Evolutionary conservation across 2,797 vertebrate genomes (phyloP).

Genomic region (Dipus sagitta): DNA sequence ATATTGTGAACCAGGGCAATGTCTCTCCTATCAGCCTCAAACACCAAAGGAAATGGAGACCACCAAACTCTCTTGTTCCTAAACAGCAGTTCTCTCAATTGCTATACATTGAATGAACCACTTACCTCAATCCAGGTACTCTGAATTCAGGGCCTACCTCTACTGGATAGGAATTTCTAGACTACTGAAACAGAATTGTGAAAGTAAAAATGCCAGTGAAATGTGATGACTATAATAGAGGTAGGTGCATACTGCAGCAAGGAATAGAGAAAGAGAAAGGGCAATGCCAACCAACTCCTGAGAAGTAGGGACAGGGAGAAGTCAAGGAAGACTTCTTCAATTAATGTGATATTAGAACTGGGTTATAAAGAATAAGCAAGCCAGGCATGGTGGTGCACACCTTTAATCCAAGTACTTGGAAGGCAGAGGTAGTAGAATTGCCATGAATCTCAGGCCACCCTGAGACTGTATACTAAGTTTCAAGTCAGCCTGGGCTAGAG

Average conservation of each 20-base stretch:
- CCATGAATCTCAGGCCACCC: no score
- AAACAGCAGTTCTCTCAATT: background rate
- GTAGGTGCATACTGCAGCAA: background rate
- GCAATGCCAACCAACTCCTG: background rate
- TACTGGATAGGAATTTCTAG: background rate
- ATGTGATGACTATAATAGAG: background rate
- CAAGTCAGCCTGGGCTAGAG: no score
- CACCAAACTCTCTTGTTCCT: background rate
- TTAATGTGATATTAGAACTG: background rate
- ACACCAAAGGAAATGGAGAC: background rate
- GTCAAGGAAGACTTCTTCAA: constrained; percentile 38
- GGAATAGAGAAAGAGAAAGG: background rate
- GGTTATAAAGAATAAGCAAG: background rate
- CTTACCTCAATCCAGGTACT: background rate
- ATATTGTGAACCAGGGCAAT: background rate
- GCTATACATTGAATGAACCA: background rate
- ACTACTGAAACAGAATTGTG: background rate
- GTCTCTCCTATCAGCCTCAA: background rate
- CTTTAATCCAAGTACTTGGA: no score
- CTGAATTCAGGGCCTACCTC: constrained; percentile 2
- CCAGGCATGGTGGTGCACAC: no score
- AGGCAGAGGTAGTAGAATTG: no score
- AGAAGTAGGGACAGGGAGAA: background rate
- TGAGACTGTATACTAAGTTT: no score
- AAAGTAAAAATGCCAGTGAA: background rate